A percentile compares a stretch with the other conserved stretches of the same genome.
Evolutionary conservation across 2,888 invertebrate species (phyloP).

Genomic region (Ectemnius continuus): DNA sequence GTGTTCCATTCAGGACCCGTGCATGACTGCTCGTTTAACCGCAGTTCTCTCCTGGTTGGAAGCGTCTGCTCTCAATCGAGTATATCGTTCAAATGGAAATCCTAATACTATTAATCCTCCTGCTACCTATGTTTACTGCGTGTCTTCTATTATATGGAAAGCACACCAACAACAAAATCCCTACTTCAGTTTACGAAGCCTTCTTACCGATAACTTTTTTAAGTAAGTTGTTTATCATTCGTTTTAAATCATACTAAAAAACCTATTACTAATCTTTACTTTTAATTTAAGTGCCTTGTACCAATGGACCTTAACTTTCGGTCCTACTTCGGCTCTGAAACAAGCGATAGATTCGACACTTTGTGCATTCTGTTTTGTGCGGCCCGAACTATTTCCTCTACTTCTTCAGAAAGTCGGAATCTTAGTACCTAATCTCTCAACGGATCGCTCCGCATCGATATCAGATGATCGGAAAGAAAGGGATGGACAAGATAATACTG

Average conservation of each 20-base stretch:
- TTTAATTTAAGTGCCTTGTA: constrained; percentile 81
- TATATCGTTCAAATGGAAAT: constrained; percentile 64
- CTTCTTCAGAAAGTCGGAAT: constrained; percentile 87
- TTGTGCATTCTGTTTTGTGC: constrained; percentile 91
- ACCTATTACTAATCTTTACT: constrained; percentile 12
- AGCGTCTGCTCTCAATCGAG: constrained; percentile 80
- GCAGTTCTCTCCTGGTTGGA: constrained; percentile 88
- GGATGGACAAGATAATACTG: constrained; percentile 83
- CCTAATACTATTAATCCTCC: constrained; percentile 73
- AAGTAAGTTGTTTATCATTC: constrained; percentile 77
- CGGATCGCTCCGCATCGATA: constrained; percentile 80
- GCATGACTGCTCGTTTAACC: constrained; percentile 82
- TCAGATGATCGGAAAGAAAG: constrained; percentile 81
- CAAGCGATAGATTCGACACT: constrained; percentile 91
- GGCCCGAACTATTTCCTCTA: constrained; percentile 87
- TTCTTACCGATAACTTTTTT: constrained; percentile 88
- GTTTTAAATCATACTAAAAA: too few species aligned
- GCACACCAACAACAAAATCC: constrained; percentile 82
- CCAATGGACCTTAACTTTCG: constrained; percentile 86
- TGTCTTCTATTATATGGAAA: constrained; percentile 90
- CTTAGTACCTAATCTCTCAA: constrained; percentile 79
- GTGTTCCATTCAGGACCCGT: constrained; percentile 82
- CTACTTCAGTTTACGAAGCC: constrained; percentile 82
- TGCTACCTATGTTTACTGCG: constrained; percentile 85
- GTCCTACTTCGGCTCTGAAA: constrained; percentile 86